Evolutionary conservation across 2,797 vertebrate genomes (phyloP), one percentile per base, ranked within the genome.

Genomic region (Phyllotis vaccarum): DNA sequence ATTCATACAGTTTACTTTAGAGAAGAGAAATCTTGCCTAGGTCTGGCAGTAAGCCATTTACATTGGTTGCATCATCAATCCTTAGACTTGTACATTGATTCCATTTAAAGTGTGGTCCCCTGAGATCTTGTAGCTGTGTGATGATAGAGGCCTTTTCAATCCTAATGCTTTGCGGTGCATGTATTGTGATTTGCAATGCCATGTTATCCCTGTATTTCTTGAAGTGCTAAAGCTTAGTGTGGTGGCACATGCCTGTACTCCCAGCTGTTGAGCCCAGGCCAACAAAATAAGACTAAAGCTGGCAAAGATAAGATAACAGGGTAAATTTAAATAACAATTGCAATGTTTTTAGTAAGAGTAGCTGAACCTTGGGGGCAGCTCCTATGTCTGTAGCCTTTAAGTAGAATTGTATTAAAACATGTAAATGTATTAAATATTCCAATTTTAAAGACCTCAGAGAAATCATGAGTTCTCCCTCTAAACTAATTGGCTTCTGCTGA

Each of bases 11-110:
- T 81, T 91, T 93, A 46, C 3, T 40, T 85, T 76, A 76, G 8
- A 91, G 19, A 22, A 91, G n/a, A 81, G 79, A 86, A 54, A 93
- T 93, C 40, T 95, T 97, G 46, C 64, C 68, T 86, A 62, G 29
- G 90, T 92, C 70, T 94, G 24, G 56, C 96, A 92, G 40, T 74
- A 80, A 91, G 56, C 74, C 43, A 86, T 90, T 89, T 17, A 80
- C 92, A 68, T 76, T 88, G 29, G 24, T 52, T 76, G 16, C 31
- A 24, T 80, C 70, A 86, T 80, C 70, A 86, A 58, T 88, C 68
- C 72, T 89, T 81, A 83, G 86, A 31, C 68, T 89, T 82, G 17
- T 80, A 37, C 40, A 7, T 94, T 94, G 93, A 60, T 88, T 94
- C 75, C 49, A 3, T 29, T 75, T 74, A 54, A 17, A 78, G 0